Base-by-base conservation (phyloP, 1,140 invertebrate species). In the Tetranychus urticae region DNA sequence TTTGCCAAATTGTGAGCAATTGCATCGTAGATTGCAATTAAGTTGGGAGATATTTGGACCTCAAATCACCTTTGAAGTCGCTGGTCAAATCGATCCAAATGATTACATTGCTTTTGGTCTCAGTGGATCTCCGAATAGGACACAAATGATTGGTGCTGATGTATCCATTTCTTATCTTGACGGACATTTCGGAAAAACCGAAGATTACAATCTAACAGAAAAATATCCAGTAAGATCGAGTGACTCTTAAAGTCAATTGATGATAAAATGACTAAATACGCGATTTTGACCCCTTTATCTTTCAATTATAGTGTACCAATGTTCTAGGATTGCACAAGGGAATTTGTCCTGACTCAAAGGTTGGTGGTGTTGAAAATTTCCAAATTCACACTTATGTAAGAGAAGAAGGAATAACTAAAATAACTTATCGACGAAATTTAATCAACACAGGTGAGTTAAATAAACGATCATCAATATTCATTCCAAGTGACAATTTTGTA, bases 21-120 rank as follows among this genome's bases (percentile, higher is more conserved):
- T 70, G 23, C 69, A 70, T 50, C 52, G 59, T 23, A 65, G 66
- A 42, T 45, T 71, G 6, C 67, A 69, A 62, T 10, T 71, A 2
- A 67, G 65, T 61, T 71, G 70, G 70, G 70, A 71, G 62, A 65
- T 70, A 12, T 68, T 71, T 60, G 69, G 69, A 23, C 68, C 68
- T 39, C 67, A 67, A 39, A 66, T 71, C 2, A 69, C 68, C 4
- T 65, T 70, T 47, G 64, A 68, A 56, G 8, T 58, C 2, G 42
- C 23, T 23, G 47, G 34, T 52, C 57, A 56, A 55, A 35, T 60
- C 39, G 74, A 77, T 12, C 82, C 86, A 62, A 82, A 88, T 67
- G 84, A 91, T 69, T 92, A 89, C 68, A 83, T 91, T 71, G 81
- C 86, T 1, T 87, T 92, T 63, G 88, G 88, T 0, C 72, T 88